Evolutionary conservation across 1,140 invertebrate genomes (phyloP), one percentile per base, ranked within the genome.

Genomic region (Pseudomyrmex pallidus): DNA sequence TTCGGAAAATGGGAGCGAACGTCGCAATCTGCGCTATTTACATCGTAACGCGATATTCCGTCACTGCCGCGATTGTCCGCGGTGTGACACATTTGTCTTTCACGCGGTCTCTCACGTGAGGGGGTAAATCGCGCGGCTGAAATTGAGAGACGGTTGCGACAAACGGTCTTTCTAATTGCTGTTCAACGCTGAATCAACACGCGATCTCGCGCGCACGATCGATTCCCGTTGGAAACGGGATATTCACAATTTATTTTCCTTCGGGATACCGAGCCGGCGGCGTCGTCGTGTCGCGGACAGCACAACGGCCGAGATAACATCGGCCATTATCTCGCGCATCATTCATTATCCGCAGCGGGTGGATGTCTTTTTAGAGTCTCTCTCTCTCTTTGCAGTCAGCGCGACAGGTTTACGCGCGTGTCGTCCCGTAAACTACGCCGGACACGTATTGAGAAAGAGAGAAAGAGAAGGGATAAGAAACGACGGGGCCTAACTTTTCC

Each of bases 301-400:
- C 62, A 20, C 68, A 78, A 76, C 78, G 78, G 76, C 74, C 59
- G 57, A 85, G 88, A 90, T 90, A 90, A 74, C 85, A 88, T 90
- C 86, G 70, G 3, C 87, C 85, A 89, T 91, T 92, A 91, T 90
- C 86, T 85, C 85, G 83, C 87, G 73, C 83, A 90, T 90, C 89
- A 85, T 91, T 90, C 88, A 85, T 92, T 92, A 90, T 76, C 70
- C 25, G 52, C 78, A 84, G 44, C 25, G 56, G 44, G 15, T 59
- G 35, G 85, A 85, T 87, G 87, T 89, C 89, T 74, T 87, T 84
- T 87, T 84, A 80, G 85, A 84, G 84, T 86, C 7, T 35, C 35
- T 86, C 7, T 35, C 35, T 86, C 35, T 86, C 88, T 87, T 88
- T 86, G 77, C 83, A 77, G 88, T 82, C 86, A 73, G 10, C 20